Evolutionary conservation across 2,797 vertebrate genomes (phyloP), one percentile per base, ranked within the genome.

Genomic region (Melanotaenia trifasciata): DNA sequence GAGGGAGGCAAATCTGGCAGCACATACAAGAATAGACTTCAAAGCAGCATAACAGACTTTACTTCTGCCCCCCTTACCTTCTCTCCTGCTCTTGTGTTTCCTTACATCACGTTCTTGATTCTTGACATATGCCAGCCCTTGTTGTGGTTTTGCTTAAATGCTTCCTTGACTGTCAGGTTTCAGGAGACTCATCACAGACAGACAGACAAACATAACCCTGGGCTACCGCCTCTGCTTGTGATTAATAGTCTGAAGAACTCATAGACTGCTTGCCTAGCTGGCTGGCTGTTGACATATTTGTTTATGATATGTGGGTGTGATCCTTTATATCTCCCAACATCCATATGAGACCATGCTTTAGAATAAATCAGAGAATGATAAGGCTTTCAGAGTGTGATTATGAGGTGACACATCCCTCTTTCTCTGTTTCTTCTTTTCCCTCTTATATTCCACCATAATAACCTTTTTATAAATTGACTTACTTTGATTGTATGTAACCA

Each of bases 251-350:
- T 79, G 72, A 71, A 87, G 79, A 84, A 64, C 81, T 86, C 68
- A 12, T 87, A 87, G 80, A 65, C 84, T 88, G 79, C 72, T 81
- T 88, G 85, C 79, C 83, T 85, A 81, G 66, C 75, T 84, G 89
- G 85, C 89, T 84, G 81, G 72, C 82, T 81, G 80, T 86, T 68
- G 80, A 86, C 80, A 74, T 87, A 85, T 90, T 90, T 90, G 83
- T 92, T 89, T 89, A 81, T 76, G 68, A 72, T 71, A 76, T 67
- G 91, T 91, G 86, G 90, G 94, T 84, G 90, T 89, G 92, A 90
- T 89, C 79, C 80, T 88, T 88, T 88, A 78, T 89, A 80, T 88
- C 81, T 87, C 80, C 81, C 77, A 84, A 89, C 85, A 91, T 90
- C 75, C 91, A 88, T 87, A 74, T 76, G 83, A 83, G 83, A 84